Base-by-base conservation (phyloP, 1,140 invertebrate genomes). In the Cepaea nemoralis region DNA sequence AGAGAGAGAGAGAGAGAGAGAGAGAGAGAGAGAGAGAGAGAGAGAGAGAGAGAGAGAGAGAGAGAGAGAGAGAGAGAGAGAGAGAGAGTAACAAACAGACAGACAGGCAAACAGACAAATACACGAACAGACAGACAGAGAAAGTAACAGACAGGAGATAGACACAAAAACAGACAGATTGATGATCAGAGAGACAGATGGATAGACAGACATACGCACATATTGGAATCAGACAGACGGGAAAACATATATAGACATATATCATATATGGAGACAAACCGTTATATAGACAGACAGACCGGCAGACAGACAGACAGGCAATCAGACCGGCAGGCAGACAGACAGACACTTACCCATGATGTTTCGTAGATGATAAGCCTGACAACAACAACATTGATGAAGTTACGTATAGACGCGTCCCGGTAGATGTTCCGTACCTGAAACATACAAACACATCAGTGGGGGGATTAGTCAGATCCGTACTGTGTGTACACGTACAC, bases 361-460 rank as follows among this genome's bases (percentile, higher is more conserved):
- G 84, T 80, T 80, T 93, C 89, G 83, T 97, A 93, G 8, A 96
- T 92, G 77, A 96, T 94, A 33, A 97, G 95, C 87, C 95, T 94
- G n/a, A 97, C 96, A 39, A 97, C 94, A 27, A 96, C 95, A 66
- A 97, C 94, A 90, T 97, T 96, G 85, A 97, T 95, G 89, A 94
- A 95, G 92, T 97, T 97, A 70, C 95, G 95, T 85, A 97, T 96
- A 79, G 95, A 96, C 10, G 95, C 95, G 88, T 97, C 95, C 91
- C 94, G 94, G 89, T 97, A 97, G 22, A 97, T 92, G 86, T 81
- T 88, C 70, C 86, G 85, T 31, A 90, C 90, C 89, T 90, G 86
- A 83, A 88, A 88, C 39, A 73, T 39, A 85, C n/a, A n/a, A n/a
- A n/a, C n/a, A n/a, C n/a, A n/a, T n/a, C n/a, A n/a, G n/a, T n/a